phyloP scores from a whole-genome alignment of 2,113 vertebrate genomes.

The Varanus salvator region DNA sequence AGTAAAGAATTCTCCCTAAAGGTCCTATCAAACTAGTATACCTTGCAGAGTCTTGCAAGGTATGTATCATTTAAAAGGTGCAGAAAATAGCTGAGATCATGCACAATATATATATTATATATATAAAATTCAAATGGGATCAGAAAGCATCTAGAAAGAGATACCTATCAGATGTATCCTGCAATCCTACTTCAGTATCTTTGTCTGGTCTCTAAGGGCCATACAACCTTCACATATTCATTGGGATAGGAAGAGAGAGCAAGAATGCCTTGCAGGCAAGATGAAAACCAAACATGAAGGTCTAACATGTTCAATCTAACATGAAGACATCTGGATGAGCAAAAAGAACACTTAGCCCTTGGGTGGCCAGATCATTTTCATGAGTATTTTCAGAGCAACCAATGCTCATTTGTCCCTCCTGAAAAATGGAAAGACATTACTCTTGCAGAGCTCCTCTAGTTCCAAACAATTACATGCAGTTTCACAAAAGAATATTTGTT shows the following conservation, averaged over 20 bases:
- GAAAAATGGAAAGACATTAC: not conserved
- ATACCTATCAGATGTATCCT: not conserved
- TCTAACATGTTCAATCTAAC: not conserved
- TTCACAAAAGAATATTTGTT: not conserved
- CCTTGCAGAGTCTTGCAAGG: not conserved
- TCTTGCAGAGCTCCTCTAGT: not conserved
- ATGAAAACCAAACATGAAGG: too few species aligned
- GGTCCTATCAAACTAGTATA: not conserved
- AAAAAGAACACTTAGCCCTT: conserved; percentile 5
- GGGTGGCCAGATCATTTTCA: not conserved
- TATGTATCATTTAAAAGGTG: not conserved
- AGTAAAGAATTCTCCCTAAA: not conserved
- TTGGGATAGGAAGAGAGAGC: not conserved
- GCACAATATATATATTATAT: not conserved
- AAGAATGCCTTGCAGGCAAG: not conserved
- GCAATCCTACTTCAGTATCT: not conserved
- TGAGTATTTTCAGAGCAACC: not conserved
- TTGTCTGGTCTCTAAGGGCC: not conserved
- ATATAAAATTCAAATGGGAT: not conserved
- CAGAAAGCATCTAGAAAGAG: not conserved
- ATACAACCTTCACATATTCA: not conserved
- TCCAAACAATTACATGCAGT: not conserved
- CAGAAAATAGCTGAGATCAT: not conserved
- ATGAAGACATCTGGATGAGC: conserved; percentile 6
- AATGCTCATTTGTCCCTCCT: not conserved